Base-by-base conservation (phyloP, 2,888 invertebrate species). In the Euplagia quadripunctaria region DNA sequence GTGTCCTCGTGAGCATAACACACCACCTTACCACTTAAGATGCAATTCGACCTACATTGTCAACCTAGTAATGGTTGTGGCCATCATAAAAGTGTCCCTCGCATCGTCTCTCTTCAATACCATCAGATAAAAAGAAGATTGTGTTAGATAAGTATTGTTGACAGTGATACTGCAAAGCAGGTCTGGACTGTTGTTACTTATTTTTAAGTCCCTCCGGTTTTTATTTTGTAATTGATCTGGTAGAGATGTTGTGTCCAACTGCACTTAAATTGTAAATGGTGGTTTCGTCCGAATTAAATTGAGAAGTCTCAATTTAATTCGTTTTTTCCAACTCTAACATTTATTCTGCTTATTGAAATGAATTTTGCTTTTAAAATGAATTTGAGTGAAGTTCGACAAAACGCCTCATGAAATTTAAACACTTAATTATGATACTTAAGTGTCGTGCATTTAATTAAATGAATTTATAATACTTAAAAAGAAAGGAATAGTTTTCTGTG, bases 21-120 rank as follows among this genome's bases (percentile, higher is more conserved):
- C 94, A 93, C 95, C 96, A 95, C 96, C 95, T 92, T 94, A 94
- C 93, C 93, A 95, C 93, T 95, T 96, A 95, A 96, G 96, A 95
- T 95, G 96, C 96, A 96, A 96, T 95, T 95, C 96, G 95, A 96
- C 95, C 93, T 95, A 96, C 95, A 96, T 96, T 92, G 96, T 96
- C 90, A 95, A 96, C 91, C 91, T 96, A 82, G 94, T 96, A 88
- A 95, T 96, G 96, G 96, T 96, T 72, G 94, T 95, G 85, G 95
- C 96, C 86, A 96, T 96, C 87, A 93, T 96, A 87, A 96, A 96
- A 91, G 95, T 95, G 86, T 94, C 95, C 79, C 94, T 96, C 88
- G 91, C 95, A 76, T 96, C 96, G 84, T 95, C 95, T 76, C 93
- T 95, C 93, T 95, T 95, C 95, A 95, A 96, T 90, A 94, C 94